Evolutionary conservation across 2,888 invertebrate species (phyloP).

Genomic region (Lasioglossum figueresi): DNA sequence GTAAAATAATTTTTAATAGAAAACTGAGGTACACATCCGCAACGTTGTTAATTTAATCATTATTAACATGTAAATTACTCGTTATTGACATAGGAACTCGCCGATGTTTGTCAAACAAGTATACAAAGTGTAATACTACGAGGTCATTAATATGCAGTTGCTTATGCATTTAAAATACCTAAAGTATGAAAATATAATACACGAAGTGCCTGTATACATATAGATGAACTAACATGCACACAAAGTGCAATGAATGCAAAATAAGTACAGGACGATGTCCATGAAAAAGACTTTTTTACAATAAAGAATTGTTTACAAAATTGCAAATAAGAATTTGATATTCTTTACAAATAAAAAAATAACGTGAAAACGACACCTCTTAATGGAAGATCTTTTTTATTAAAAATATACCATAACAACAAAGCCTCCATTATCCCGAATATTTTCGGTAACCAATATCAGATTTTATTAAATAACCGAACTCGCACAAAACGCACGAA

Average conservation of each 20-base stretch:
- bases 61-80: neutral
- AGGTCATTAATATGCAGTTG: neutral
- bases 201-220: too few relatives aligned
- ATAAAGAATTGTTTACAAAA: too few relatives aligned
- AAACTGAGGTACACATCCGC: neutral
- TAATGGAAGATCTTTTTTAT: neutral
- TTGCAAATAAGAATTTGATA: too few relatives aligned
- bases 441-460: neutral
- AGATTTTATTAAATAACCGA: neutral
- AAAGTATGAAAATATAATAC: neutral
- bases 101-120: neutral
- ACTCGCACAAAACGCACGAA: neutral
- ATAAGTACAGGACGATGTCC: too few relatives aligned
- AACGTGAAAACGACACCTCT: too few relatives aligned
- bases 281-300: too few relatives aligned
- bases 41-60: neutral
- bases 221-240: too few relatives aligned
- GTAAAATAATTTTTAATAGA: neutral
- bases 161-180: neutral
- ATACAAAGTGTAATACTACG: neutral
- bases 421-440: neutral
- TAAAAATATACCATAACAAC: neutral
- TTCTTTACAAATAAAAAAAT: too few relatives aligned
- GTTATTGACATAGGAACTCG: neutral
- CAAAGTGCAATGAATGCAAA: neutral